A percentile compares a stretch with the other conserved stretches of the same genome.
These are phyloP conservation scores for Axinella damicornis DNA, from an alignment of 37 sponge, comb jelly and placozoan genomes.

Conservation along the genomic window DNA sequence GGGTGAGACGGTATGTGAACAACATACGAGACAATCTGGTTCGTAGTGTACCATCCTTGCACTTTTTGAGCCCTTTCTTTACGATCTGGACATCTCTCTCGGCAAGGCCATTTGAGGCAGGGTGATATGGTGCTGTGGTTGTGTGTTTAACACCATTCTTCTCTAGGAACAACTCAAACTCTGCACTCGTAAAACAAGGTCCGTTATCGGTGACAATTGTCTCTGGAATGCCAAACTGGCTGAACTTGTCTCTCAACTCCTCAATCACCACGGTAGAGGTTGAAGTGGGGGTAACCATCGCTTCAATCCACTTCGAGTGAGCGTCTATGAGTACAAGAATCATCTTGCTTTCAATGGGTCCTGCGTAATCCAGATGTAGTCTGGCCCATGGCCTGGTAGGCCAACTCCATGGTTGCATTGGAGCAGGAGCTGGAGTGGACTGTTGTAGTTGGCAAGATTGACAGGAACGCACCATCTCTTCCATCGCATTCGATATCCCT, in stretches of 20 bases:
- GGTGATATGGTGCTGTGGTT: constrained; percentile 7
- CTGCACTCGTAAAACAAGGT: constrained; percentile 10
- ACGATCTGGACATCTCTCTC: constrained; percentile 19
- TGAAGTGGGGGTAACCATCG: not conserved
- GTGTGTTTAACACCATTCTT: not conserved
- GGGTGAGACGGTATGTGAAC: not conserved
- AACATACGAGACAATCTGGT: constrained; percentile 2
- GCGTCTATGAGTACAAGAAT: constrained; percentile 7
- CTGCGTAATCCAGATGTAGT: constrained; percentile 13
- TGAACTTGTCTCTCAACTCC: not conserved
- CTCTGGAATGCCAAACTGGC: constrained; percentile 1
- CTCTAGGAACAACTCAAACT: constrained; percentile 3
- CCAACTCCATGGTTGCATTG: constrained; percentile 13
- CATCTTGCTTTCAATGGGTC: not conserved
- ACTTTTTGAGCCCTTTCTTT: constrained; percentile 19
- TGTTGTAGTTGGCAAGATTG: not conserved
- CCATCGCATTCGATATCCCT: not conserved
- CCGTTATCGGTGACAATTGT: constrained; percentile 1
- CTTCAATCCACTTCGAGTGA: constrained; percentile 15
- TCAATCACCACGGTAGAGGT: not conserved
- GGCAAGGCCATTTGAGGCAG: not conserved
- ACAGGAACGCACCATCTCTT: not conserved
- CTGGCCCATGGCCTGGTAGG: constrained; percentile 12
- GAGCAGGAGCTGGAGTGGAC: not conserved
- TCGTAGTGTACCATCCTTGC: not conserved